Evolutionary conservation across 2,797 vertebrate species (phyloP).

Genomic region (Alauda arvensis): DNA sequence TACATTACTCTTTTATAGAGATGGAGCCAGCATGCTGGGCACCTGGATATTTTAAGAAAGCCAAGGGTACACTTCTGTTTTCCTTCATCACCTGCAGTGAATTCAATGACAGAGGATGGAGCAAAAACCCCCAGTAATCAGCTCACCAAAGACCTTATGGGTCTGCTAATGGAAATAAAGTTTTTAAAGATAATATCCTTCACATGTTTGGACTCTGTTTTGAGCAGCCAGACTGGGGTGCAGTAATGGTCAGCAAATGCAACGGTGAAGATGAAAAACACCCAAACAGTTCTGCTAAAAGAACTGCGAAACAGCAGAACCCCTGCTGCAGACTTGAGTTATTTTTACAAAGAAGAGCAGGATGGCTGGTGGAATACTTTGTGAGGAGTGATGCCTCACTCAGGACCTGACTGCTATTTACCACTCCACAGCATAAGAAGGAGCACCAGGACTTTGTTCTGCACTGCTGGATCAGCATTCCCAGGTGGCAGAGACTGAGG

Average conservation of each 20-base stretch:
- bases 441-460: not conserved
- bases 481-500: not conserved
- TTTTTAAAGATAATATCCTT: not conserved
- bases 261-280: not conserved
- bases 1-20: not conserved
- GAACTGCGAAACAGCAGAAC: not conserved
- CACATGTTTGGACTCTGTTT: not conserved
- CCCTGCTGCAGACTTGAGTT: not conserved
- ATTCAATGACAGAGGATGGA: not conserved
- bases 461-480: not conserved
- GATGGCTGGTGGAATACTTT: not conserved
- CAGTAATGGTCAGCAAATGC: not conserved
- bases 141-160: not conserved
- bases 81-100: not conserved
- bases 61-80: accelerated
- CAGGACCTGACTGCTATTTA: not conserved
- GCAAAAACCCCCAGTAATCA: not conserved
- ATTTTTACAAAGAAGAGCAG: not conserved
- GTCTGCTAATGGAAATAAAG: not conserved
- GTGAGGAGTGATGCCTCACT: not conserved
- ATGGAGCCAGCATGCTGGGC: not conserved
- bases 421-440: not conserved
- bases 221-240: not conserved
- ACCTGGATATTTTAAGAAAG: not conserved
- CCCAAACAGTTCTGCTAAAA: not conserved